Evolutionary conservation across 2,888 invertebrate genomes (phyloP), one percentile per base, ranked within the genome.

Genomic region (Harpalus rufipes): DNA sequence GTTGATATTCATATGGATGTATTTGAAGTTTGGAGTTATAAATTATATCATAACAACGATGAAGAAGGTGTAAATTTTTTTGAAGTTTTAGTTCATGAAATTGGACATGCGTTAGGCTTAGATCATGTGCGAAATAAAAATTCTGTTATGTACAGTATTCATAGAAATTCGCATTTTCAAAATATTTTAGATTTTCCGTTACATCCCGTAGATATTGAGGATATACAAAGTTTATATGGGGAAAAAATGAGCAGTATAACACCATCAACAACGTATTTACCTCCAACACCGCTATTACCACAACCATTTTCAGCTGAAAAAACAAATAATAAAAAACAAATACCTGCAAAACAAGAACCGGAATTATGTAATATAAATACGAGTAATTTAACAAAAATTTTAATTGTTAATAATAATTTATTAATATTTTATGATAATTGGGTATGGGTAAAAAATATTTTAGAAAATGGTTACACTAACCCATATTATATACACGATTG

Each of bases 1-100:
- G 18, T 59, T 59, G 59, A 59, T 59, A 59, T 59, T 59, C 18
- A 59, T 59, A 59, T 59, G 59, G 59, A 59, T 16, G 14, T 16
- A 16, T 59, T 59, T 16, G 59, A 59, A 59, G 16, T 16, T n/a
- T 59, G 59, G 14, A 59, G 14, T 59, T 59, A 59, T 59, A 16
- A 16, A 7, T 59, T 59, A 16, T 59, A 4, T 0, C n/a, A 59
- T 59, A 16, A 16, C 7, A 4, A 59, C 0, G 6, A 59, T 6
- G 59, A 59, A 14, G 58, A 58, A n/a, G n/a, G 7, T 3, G 14
- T 58, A 58, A n/a, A 7, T 58, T 58, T 58, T 58, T 58, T 58
- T 6, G 12, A 58, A 16, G 58, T 58, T 58, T 58, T 58, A 58
- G 58, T 58, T 14, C 58, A 58, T 58, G 58, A 58, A 58, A 58